Evolutionary conservation across 2,888 invertebrate species (phyloP).

Genomic region (Pilophorus perplexus): DNA sequence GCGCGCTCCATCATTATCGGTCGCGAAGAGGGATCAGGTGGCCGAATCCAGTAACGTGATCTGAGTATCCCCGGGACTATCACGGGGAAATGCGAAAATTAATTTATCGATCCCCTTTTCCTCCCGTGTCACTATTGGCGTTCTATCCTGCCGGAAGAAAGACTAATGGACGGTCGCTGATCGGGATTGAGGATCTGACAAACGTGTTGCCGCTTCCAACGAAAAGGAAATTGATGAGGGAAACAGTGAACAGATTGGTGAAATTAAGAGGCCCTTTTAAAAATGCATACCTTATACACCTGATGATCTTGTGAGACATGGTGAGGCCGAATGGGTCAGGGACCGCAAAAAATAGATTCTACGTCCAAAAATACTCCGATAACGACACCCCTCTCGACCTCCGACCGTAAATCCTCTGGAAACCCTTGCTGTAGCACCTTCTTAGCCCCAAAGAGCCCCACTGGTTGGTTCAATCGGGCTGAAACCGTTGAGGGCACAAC

Average conservation of each 20-base stretch:
- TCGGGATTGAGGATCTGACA: not conserved
- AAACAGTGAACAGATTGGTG: not conserved
- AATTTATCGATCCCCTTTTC: constrained; percentile 24
- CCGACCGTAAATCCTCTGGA: too few species aligned
- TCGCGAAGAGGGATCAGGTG: constrained; percentile 31
- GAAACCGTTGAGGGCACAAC: too few species aligned
- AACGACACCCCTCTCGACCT: too few species aligned
- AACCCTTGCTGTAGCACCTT: too few species aligned
- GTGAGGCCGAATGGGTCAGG: too few species aligned
- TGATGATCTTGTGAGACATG: too few species aligned
- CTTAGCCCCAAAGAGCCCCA: too few species aligned
- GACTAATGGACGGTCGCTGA: constrained; percentile 6
- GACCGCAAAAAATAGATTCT: too few species aligned
- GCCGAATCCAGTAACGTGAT: constrained; percentile 21
- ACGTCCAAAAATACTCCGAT: too few species aligned
- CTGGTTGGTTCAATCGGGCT: too few species aligned
- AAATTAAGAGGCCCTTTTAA: too few species aligned
- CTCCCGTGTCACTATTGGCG: constrained; percentile 3
- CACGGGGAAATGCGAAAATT: constrained; percentile 12
- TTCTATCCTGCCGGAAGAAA: not conserved
- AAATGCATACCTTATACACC: too few species aligned
- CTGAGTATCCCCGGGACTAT: constrained; percentile 13
- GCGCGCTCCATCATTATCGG: constrained; percentile 27
- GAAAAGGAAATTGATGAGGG: not conserved
- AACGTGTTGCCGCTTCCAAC: constrained; percentile 3